Evolutionary conservation across 1,140 invertebrate species (phyloP), one percentile per base, ranked within the genome.

Genomic region (Asobara japonica): DNA sequence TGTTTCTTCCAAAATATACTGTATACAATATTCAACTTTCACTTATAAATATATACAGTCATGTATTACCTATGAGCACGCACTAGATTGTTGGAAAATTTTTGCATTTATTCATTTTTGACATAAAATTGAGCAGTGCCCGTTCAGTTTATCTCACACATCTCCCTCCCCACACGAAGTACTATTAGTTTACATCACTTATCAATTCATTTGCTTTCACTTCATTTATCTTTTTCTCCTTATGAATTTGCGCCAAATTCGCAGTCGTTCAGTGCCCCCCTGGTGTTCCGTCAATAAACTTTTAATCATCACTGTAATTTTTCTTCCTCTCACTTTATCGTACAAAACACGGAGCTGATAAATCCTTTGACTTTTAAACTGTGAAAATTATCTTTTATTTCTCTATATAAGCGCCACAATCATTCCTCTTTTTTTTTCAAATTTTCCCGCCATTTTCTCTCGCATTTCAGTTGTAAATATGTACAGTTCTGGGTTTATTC

Each of bases 21-120:
- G 84, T 87, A 86, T 87, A 86, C 83, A 87, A 84, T 86, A 83
- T 86, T 85, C 85, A 82, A 85, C 78, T 85, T 87, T 82, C n/a
- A 84, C 80, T 82, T 85, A 86, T 84, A 84, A 83, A 87, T 86
- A 87, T 86, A 83, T 87, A 86, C 85, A 87, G 80, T 85, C 77
- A 77, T 84, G 78, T 80, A 74, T 81, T 82, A 76, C 18, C 38
- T 36, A 75, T 77, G 77, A 79, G 73, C 70, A 80, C 83, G 77
- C 82, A 85, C 84, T 84, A 82, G 76, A 62, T 75, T 72, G 27
- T 60, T 60, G 51, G 51, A 60, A n/a, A 30, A 30, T 30, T 31
- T n/a, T 10, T 11, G 11, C 25, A 30, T 62, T 62, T 62, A 62
- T 62, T 62, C 27, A 11, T 73, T 80, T 79, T 76, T 74, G 79